These are phyloP conservation scores for Picathartes gymnocephalus DNA, from an alignment of 2,113 vertebrate species.

Conservation along the genomic window DNA sequence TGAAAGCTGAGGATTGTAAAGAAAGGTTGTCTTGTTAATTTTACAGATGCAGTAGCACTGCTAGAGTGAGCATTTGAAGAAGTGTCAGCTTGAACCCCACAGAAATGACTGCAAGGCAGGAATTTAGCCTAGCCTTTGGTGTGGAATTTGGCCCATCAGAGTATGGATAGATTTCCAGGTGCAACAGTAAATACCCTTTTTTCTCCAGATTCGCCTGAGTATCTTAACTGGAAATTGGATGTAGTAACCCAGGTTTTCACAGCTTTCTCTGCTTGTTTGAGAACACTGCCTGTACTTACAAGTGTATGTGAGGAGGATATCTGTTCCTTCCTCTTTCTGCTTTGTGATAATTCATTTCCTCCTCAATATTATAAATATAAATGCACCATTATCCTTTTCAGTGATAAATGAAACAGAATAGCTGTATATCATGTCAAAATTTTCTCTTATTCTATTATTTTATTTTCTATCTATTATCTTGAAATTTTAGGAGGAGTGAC, in stretches of 20 bases:
- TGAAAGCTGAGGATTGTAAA: not conserved
- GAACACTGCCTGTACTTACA: not conserved
- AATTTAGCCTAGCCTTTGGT: not conserved
- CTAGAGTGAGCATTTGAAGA: not conserved
- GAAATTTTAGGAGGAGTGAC: not conserved
- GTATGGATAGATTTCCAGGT: not conserved
- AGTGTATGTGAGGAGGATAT: not conserved
- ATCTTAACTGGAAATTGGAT: not conserved
- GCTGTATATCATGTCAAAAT: slow-evolving; percentile 29
- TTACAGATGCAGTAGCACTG: not conserved
- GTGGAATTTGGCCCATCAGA: not conserved
- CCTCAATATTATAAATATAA: slow-evolving; percentile 1
- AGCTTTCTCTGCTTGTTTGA: not conserved
- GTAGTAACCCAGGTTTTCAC: not conserved
- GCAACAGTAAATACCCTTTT: not conserved
- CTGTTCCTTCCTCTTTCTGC: not conserved
- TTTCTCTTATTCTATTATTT: slow-evolving; percentile 42
- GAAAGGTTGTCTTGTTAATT: not conserved
- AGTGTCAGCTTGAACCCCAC: not conserved
- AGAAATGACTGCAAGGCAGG: not conserved
- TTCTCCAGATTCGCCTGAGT: not conserved
- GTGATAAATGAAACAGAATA: slow-evolving; percentile 30
- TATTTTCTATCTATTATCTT: slow-evolving; percentile 23
- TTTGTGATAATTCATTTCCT: slow-evolving; percentile 54
- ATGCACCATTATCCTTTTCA: slow-evolving; percentile 1